These are phyloP conservation scores for Microchrysa polita DNA, from an alignment of 2,888 invertebrate species.

Conservation along the genomic window DNA sequence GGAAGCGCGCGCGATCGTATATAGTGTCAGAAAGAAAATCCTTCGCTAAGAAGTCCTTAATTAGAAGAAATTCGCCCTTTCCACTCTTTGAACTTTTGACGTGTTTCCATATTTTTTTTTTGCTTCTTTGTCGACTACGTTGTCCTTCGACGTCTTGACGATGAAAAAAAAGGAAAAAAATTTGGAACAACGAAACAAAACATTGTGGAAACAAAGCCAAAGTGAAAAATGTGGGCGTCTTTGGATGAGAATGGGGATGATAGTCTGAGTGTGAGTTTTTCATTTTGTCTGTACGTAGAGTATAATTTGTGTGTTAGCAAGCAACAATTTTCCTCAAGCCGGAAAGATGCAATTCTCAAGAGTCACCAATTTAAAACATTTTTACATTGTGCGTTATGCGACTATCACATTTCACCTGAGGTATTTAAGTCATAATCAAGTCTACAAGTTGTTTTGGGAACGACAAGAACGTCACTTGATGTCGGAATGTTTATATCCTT, in stretches of 20 bases:
- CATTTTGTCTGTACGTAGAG: no score
- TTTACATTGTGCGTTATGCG: no score
- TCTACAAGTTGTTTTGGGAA: constrained; percentile 5
- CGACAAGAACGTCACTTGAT: background rate
- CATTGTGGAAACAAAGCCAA: background rate
- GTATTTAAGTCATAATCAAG: constrained; percentile 23
- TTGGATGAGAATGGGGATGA: background rate
- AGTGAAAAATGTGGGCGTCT: background rate
- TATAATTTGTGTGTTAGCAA: no score
- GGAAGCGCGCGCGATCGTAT: background rate
- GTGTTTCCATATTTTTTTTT: constrained; percentile 4
- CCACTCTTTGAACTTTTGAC: background rate
- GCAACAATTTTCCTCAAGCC: background rate
- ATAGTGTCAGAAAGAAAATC: background rate
- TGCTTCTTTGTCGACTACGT: background rate
- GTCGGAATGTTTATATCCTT: background rate
- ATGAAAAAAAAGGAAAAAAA: background rate
- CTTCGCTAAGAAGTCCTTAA: constrained; percentile 12
- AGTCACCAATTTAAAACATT: background rate
- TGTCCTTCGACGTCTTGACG: background rate
- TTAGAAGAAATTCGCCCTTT: constrained; percentile 28
- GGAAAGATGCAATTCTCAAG: constrained; percentile 1
- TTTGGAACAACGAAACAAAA: background rate
- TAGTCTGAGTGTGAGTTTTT: background rate
- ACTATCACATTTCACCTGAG: constrained; percentile 16